These are phyloP conservation scores for Indicator indicator DNA, from an alignment of 2,113 vertebrate genomes.

Conservation along the genomic window DNA sequence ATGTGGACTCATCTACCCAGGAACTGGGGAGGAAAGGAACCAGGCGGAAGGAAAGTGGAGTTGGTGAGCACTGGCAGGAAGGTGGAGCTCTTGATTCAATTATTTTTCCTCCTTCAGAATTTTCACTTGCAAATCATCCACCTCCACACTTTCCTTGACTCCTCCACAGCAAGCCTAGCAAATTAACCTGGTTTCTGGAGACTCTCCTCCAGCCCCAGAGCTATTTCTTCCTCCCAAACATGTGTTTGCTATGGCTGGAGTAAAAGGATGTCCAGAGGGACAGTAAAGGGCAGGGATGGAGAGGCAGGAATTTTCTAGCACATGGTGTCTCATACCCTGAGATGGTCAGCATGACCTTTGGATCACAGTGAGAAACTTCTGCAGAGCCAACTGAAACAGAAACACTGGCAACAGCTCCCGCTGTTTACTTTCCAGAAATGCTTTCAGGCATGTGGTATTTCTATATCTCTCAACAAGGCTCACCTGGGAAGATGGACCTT, in stretches of 20 bases:
- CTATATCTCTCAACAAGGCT: background rate
- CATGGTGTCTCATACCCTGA: background rate
- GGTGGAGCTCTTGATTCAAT: background rate
- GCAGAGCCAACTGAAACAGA: background rate
- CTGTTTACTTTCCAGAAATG: background rate
- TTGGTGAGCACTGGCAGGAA: background rate
- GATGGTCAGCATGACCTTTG: background rate
- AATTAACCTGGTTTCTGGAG: background rate
- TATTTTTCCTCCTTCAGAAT: background rate
- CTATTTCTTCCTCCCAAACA: background rate
- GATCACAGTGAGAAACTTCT: background rate
- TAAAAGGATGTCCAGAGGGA: background rate
- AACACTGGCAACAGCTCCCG: background rate
- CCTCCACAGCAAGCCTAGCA: fast-evolving
- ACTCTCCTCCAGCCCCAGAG: background rate
- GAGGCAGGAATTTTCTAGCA: background rate
- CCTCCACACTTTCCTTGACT: background rate
- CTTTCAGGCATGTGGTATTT: background rate
- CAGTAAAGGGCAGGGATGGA: background rate
- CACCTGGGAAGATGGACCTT: background rate
- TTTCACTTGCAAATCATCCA: background rate
- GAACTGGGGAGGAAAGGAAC: background rate
- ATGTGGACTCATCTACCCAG: background rate
- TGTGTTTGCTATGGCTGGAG: background rate
- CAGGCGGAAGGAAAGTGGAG: background rate